Base-by-base conservation (phyloP, 2,797 vertebrate species). In the Sardinella longiceps region DNA sequence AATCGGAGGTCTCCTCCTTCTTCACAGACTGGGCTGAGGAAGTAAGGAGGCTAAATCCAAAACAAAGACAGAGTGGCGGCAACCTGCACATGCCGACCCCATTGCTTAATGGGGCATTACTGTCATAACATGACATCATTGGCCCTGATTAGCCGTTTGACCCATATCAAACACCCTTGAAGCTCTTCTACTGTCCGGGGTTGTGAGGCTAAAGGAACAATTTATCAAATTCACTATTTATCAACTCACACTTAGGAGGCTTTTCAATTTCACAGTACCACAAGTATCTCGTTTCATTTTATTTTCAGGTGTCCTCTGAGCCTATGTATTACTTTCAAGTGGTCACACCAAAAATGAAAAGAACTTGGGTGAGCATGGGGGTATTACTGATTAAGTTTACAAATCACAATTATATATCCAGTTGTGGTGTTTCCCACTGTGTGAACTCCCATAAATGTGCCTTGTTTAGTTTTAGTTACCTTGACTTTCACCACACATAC, bases 51-150 rank as follows among this genome's bases (percentile, higher is more conserved):
- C 15, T 14, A 70, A 70, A 70, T 30, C 63, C 70, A 77, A 77
- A 77, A 77, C 70, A 77, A 37, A 77, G 70, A 77, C 70, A 6
- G 70, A 77, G 15, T 20, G 70, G 37, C 37, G 33, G 70, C 70
- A 23, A 77, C 20, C 70, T 77, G 37, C 20, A 37, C 18, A 23
- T 20, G 33, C 1, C 5, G 15, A 77, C 70, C 70, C 70, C 28
- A 77, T 18, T 39, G 15, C 33, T 77, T 39, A 39, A 23, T 77
- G 70, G 28, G 63, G 5, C 70, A 77, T 70, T n/a, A 77, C 33
- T 77, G 33, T 43, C 70, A 43, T 9, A 39, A 37, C 18, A 2
- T 77, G 70, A 77, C 70, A 23, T 74, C 66, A 74, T 43, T 77
- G 70, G 20, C 70, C 20, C 33, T 30, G 39, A 60, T 60, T 77